Evolutionary conservation across 2,888 invertebrate genomes (phyloP).

Genomic region (Nemotelus nigrinus): DNA sequence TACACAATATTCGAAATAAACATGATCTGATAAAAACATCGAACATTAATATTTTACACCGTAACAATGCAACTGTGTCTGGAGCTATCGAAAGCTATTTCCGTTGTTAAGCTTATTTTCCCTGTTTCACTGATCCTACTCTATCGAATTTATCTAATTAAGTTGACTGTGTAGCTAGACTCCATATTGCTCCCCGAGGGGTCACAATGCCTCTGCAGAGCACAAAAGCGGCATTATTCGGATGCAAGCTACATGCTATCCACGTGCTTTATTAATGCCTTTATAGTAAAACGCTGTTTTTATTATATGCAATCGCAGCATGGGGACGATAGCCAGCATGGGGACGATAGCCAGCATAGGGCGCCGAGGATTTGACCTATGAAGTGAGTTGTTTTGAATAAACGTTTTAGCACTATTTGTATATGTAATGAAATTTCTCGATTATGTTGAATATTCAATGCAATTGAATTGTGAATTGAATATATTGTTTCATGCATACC

Average conservation of each 20-base stretch:
- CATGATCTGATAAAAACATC: no score
- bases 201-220: background rate
- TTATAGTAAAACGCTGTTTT: background rate
- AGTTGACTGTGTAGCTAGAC: background rate
- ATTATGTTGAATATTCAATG: no score
- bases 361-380: background rate
- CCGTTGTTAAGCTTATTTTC: background rate
- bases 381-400: background rate
- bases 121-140: background rate
- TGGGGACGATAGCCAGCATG: background rate
- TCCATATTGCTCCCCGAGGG: conserved; percentile 4
- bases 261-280: conserved; percentile 1
- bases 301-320: background rate
- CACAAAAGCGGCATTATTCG: background rate
- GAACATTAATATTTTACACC: no score
- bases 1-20: no score
- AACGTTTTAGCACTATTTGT: no score
- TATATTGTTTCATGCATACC: no score
- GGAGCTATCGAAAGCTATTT: background rate
- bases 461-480: no score
- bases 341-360: background rate
- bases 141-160: background rate
- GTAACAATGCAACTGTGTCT: no score
- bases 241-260: background rate
- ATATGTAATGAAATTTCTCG: no score